Evolutionary conservation across 2,888 invertebrate species (phyloP), one percentile per base, ranked within the genome.

Genomic region (Tipula confusa): DNA sequence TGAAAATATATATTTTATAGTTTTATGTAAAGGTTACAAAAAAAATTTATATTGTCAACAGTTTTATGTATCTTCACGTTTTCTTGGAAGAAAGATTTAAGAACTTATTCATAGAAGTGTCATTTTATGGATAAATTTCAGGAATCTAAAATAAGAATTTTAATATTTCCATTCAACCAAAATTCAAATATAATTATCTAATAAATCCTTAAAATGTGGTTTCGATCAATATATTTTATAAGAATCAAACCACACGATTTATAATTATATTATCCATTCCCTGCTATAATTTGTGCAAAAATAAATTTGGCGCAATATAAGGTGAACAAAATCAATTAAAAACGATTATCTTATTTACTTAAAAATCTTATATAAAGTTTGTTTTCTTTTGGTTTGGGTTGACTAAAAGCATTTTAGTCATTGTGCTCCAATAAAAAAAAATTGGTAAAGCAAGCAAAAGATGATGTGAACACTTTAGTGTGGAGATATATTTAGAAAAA

Each of bases 341-440:
- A 43, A 64, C 18, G 64, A 18, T 64, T 64, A 64, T 64, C 64
- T 64, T 64, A 64, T 64, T 64, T 64, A 64, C 24, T 64, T 9
- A 64, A 64, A 64, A 24, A 64, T n/a, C n/a, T n/a, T n/a, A n/a
- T n/a, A 64, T 64, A 24, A 64, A 64, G 9, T 64, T 64, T 64
- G n/a, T n/a, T 24, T 9, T 64, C 2, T 38, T 64, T 24, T 11
- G 7, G 64, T 64, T n/a, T 64, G 64, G 64, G 24, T 64, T n/a
- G 64, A 64, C 64, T 64, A 64, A 64, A 64, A 64, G 64, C 64
- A 24, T 64, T 64, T 64, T 64, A n/a, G n/a, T 64, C 18, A 64
- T 24, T 18, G 64, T 64, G 64, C 64, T 24, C 64, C 43, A 43
- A 36, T 6, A 36, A 36, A 1, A 11, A 36, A 43, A 43, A 15